Evolutionary conservation across 2,113 vertebrate species (phyloP), one percentile per base, ranked within the genome.

Genomic region (Misgurnus anguillicaudatus): DNA sequence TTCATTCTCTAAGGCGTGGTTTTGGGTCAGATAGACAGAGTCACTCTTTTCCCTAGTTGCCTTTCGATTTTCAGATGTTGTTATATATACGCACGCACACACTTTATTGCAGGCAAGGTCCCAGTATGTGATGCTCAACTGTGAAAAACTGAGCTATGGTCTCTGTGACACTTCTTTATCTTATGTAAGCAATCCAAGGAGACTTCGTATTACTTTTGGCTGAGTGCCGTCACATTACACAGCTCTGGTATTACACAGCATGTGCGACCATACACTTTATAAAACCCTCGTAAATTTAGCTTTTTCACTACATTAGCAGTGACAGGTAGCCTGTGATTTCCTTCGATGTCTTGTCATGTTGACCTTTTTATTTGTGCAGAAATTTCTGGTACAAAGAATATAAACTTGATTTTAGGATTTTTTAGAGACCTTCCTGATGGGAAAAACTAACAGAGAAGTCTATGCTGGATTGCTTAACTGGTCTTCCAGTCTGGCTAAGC

Each of bases 51-150:
- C 19, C 65, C 31, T 13, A 13, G 24, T 41, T 70, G 47, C 21
- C 58, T n/a, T n/a, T n/a, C 64, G 48, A 71, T 72, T 31, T 79
- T 61, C 55, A 5, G 19, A 5, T 16, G 48, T 67, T 48, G 82
- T 87, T 81, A 86, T 65, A 84, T 24, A 78, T 38, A 81, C 70
- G 85, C 55, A 57, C 64, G 69, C 41, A 57, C 9, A 4, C 31
- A 75, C 62, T 48, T 47, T 24, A 8, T 68, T 8, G n/a, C 42
- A 48, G 47, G 19, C 11, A 31, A 75, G 31, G 13, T 68, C 68
- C 19, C 3, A 0, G 77, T 38, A 7, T 64, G 77, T 79, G 48
- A 74, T 58, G 65, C 5, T 38, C n/a, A 66, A 63, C 73, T 72
- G 42, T 19, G 13, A 55, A 47, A 67, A 10, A 38, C 17, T 8